phyloP scores from a whole-genome alignment of 2,113 vertebrate species.

The Neomonachus schauinslandi region DNA sequence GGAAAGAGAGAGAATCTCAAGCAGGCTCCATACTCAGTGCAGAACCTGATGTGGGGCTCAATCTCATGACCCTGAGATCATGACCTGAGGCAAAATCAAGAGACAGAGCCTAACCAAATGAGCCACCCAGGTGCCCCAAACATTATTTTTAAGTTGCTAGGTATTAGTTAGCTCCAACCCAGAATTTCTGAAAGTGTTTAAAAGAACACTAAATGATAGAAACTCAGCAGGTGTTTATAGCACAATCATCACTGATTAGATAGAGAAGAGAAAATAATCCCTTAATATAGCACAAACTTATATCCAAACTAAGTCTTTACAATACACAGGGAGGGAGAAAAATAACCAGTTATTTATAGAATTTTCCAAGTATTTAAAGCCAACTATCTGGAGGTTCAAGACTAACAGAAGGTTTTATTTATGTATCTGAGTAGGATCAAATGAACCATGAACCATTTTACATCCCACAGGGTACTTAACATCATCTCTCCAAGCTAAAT shows the following conservation, averaged over 20 bases:
- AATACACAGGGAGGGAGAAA: background rate
- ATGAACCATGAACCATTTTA: background rate
- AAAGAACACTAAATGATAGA: conserved; percentile 34
- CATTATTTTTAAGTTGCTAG: conserved; percentile 5
- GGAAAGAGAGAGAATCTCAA: background rate
- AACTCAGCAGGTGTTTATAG: background rate
- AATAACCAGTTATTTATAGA: background rate
- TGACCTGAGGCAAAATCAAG: background rate
- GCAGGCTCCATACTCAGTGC: background rate
- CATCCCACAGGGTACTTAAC: background rate
- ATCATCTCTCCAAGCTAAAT: background rate
- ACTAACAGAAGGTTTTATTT: conserved; percentile 1
- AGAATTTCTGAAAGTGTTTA: conserved; percentile 6
- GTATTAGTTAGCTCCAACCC: background rate
- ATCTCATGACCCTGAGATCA: background rate
- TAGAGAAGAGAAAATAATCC: conserved; percentile 25
- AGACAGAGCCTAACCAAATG: background rate
- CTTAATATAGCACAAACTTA: conserved; percentile 34
- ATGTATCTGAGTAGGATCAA: background rate
- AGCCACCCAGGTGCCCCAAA: background rate
- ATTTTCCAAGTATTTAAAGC: conserved; percentile 5
- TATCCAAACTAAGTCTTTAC: background rate
- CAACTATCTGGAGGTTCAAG: background rate
- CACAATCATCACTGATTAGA: background rate
- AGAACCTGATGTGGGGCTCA: background rate